These are phyloP conservation scores for Chrysolina oricalcia DNA, from an alignment of 2,888 invertebrate genomes.

Conservation along the genomic window DNA sequence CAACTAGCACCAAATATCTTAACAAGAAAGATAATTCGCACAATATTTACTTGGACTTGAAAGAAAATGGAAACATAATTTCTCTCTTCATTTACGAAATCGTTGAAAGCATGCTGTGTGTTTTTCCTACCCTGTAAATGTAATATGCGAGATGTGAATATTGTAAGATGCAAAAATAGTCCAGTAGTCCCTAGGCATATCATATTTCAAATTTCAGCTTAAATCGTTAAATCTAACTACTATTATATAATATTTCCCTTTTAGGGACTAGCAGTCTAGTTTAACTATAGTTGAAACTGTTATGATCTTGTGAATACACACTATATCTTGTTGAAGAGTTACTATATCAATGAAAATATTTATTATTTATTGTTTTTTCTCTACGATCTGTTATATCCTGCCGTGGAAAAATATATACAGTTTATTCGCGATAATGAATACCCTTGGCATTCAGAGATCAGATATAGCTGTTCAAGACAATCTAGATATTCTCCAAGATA, in stretches of 20 bases:
- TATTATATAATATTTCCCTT: conserved; percentile 56
- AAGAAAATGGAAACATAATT: too few relatives aligned
- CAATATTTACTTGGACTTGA: too few relatives aligned
- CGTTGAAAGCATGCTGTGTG: too few relatives aligned
- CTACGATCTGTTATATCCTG: not conserved
- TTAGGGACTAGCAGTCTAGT: conserved; percentile 55
- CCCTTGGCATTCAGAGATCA: not conserved
- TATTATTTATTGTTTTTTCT: conserved; percentile 37
- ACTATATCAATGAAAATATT: conserved; percentile 48
- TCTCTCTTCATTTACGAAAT: too few relatives aligned
- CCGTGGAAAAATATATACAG: not conserved
- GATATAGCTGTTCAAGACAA: too few relatives aligned
- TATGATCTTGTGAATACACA: conserved; percentile 64
- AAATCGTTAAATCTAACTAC: conserved; percentile 53
- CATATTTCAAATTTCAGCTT: conserved; percentile 58
- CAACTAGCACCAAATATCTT: too few relatives aligned
- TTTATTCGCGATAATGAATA: not conserved
- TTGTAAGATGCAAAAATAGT: conserved; percentile 62
- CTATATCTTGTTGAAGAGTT: conserved; percentile 61
- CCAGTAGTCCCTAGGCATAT: conserved; percentile 69
- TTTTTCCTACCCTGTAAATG: not conserved
- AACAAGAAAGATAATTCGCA: too few relatives aligned
- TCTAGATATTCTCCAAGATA: not conserved
- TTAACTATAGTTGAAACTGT: conserved; percentile 63
- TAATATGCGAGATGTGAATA: conserved; percentile 15